These are phyloP conservation scores for Vipera ursinii DNA, from an alignment of 2,797 vertebrate species.

Conservation along the genomic window DNA sequence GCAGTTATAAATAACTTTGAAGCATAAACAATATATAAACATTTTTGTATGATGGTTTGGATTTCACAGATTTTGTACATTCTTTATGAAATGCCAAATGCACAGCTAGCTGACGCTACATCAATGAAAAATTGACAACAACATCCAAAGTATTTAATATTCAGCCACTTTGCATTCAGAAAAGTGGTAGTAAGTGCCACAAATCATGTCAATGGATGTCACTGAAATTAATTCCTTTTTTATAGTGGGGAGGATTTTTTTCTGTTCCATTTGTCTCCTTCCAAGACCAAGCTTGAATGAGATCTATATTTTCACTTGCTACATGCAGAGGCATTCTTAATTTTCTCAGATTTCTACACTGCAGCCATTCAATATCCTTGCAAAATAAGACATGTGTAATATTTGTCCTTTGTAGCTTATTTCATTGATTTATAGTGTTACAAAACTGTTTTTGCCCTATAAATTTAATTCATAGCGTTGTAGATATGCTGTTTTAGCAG, in stretches of 20 bases:
- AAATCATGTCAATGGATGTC: not conserved
- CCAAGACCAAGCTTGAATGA: not conserved
- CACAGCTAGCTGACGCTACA: not conserved
- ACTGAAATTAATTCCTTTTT: conserved; percentile 7
- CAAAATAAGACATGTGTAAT: not conserved
- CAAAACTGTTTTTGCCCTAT: not conserved
- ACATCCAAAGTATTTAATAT: not conserved
- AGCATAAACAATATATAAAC: not conserved
- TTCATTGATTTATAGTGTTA: not conserved
- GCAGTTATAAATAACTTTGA: not conserved
- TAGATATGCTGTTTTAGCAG: not conserved
- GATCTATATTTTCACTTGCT: not conserved
- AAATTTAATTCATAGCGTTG: not conserved
- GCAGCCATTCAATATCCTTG: not conserved
- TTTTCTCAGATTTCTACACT: not conserved
- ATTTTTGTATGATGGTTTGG: not conserved
- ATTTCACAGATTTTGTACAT: not conserved
- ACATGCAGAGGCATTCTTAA: not conserved
- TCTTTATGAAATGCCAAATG: not conserved
- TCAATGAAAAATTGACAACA: not conserved
- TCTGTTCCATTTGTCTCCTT: not conserved
- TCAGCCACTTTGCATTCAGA: not conserved
- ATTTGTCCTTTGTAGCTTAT: not conserved
- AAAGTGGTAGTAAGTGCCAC: conserved; percentile 10
- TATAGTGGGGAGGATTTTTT: not conserved